These are phyloP conservation scores for Emydura subglobosa DNA, from an alignment of 2,113 vertebrate species.

Conservation along the genomic window DNA sequence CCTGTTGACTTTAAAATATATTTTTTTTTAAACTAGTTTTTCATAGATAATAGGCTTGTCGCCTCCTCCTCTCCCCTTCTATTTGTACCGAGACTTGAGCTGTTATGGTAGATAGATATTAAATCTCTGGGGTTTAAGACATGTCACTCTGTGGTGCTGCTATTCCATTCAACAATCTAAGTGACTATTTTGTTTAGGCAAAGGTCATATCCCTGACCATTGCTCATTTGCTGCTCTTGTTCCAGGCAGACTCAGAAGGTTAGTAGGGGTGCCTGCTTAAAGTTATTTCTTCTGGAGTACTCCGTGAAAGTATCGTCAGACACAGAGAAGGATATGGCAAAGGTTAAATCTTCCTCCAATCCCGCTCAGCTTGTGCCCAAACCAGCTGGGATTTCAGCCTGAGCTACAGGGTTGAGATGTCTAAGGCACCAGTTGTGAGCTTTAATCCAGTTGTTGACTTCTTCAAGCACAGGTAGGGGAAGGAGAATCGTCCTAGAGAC, in stretches of 20 bases:
- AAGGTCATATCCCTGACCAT: not conserved
- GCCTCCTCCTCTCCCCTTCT: not conserved
- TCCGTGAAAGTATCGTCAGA: not conserved
- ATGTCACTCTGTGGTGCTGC: not conserved
- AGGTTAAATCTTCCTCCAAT: not conserved
- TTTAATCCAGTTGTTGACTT: not conserved
- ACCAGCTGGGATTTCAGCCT: not conserved
- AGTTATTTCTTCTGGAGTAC: not conserved
- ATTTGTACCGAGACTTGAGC: not conserved
- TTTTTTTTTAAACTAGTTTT: not conserved
- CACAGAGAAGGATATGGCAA: not conserved
- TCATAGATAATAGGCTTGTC: not conserved
- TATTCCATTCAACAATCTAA: not conserved
- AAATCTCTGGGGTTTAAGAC: not conserved
- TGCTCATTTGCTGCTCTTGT: not conserved
- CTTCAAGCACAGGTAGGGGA: not conserved
- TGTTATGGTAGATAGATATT: not conserved
- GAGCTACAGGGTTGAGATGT: not conserved
- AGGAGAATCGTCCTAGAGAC: not conserved
- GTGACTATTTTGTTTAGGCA: not conserved
- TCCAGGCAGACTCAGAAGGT: not conserved
- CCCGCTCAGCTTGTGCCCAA: not conserved
- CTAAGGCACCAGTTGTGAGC: not conserved
- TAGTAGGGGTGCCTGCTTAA: not conserved
- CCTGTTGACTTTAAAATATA: not conserved